A percentile compares a stretch with the other conserved stretches of the same genome.
These are phyloP conservation scores for Oxycera nigricornis DNA, from an alignment of 2,888 invertebrate genomes.

Conservation along the genomic window DNA sequence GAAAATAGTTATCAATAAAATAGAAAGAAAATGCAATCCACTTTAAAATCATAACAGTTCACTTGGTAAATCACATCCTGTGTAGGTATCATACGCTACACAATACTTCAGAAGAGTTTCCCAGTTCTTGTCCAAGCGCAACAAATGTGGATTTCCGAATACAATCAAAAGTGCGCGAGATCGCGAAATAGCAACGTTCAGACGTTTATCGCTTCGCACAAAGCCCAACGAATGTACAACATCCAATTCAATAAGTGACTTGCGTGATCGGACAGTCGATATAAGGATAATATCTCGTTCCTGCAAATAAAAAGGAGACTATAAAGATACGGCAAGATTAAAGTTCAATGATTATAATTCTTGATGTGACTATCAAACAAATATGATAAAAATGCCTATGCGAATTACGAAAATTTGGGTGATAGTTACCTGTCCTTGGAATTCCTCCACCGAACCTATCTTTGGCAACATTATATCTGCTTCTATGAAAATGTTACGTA, in stretches of 20 bases:
- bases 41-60: conserved; percentile 25
- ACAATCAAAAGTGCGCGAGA: conserved; percentile 77
- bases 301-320: conserved; percentile 47
- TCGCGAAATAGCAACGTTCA: conserved; percentile 90
- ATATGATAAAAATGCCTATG: no score
- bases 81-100: conserved; percentile 69
- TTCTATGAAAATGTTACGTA: conserved; percentile 59
- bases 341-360: no score
- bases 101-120: conserved; percentile 70
- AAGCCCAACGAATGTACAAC: conserved; percentile 72
- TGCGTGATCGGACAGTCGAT: conserved; percentile 70
- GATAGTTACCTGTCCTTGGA: conserved; percentile 86
- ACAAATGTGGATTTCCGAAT: conserved; percentile 81
- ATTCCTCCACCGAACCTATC: conserved; percentile 84
- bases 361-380: no score
- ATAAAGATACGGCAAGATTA: no score
- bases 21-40: background rate
- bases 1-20: background rate
- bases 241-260: conserved; percentile 61
- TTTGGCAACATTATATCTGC: conserved; percentile 66
- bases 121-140: conserved; percentile 75
- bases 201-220: conserved; percentile 75
- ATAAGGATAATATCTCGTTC: conserved; percentile 70
- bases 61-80: conserved; percentile 71
- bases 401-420: no score